Evolutionary conservation across 2,797 vertebrate species (phyloP).

Genomic region (Anguilla obscura): DNA sequence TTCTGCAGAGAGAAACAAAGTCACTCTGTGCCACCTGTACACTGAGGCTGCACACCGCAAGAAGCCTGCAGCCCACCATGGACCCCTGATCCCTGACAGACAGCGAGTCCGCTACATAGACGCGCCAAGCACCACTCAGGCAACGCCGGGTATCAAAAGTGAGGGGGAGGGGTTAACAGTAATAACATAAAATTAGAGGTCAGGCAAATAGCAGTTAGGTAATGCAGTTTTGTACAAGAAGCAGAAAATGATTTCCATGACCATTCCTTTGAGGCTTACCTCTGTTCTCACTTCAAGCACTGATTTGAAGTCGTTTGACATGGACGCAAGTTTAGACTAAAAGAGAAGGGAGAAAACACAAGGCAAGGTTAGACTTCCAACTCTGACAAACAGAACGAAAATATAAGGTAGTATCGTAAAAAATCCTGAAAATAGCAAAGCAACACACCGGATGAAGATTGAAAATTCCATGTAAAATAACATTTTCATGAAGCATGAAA

Average conservation of each 20-base stretch:
- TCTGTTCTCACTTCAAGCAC: slow-evolving; percentile 94
- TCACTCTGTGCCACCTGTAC: neutral
- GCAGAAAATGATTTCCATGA: neutral
- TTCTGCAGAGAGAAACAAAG: slow-evolving; percentile 68
- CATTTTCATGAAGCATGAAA: neutral
- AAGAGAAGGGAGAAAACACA: slow-evolving; percentile 39
- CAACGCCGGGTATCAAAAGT: neutral
- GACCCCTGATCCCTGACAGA: neutral
- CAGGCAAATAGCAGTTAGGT: no score
- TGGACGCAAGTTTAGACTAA: slow-evolving; percentile 91
- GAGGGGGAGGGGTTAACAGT: neutral
- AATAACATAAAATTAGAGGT: neutral
- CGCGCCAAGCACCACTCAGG: neutral
- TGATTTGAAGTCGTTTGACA: slow-evolving; percentile 96
- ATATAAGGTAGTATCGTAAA: neutral
- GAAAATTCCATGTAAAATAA: neutral
- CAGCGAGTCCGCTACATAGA: neutral
- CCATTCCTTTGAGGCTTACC: slow-evolving; percentile 65
- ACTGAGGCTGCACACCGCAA: neutral
- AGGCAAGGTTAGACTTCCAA: neutral
- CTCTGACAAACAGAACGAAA: neutral
- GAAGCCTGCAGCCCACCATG: neutral
- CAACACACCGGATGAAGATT: neutral
- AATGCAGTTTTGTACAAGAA: neutral
- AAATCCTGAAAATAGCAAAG: neutral